These are phyloP conservation scores for Eulemur albifrons DNA, from an alignment of 2,797 vertebrate genomes.

Conservation along the genomic window DNA sequence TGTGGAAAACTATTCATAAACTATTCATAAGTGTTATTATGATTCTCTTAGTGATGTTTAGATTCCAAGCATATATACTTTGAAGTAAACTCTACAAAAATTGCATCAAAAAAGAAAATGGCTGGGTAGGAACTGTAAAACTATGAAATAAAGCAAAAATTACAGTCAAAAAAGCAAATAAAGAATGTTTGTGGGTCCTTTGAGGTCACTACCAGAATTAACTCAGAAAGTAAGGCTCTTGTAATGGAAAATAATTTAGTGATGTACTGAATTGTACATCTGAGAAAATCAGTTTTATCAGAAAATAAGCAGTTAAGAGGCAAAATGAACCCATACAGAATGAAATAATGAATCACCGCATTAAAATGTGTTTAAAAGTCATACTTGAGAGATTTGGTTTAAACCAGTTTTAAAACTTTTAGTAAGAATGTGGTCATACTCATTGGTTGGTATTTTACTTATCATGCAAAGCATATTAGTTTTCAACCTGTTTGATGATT, in stretches of 20 bases:
- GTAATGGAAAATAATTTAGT: background rate
- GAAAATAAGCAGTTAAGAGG: background rate
- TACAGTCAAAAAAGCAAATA: background rate
- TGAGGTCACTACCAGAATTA: conserved; percentile 18
- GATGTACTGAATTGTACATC: background rate
- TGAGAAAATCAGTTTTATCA: conserved; percentile 18
- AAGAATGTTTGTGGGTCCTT: background rate
- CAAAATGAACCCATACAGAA: background rate
- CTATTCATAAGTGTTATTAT: background rate
- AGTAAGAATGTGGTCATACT: background rate
- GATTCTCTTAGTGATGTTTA: background rate
- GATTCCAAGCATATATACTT: background rate
- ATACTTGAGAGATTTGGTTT: background rate
- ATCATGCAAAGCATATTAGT: background rate
- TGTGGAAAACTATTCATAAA: background rate
- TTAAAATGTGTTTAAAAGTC: background rate
- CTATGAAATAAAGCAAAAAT: background rate
- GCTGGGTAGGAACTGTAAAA: background rate
- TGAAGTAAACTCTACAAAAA: background rate
- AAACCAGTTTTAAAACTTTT: background rate
- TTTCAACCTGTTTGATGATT: background rate
- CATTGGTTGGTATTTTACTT: background rate
- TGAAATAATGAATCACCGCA: background rate
- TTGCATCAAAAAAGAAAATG: background rate
- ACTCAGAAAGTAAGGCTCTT: background rate